These are phyloP conservation scores for Chrysomela aeneicollis DNA, from an alignment of 2,888 invertebrate species.

Conservation along the genomic window DNA sequence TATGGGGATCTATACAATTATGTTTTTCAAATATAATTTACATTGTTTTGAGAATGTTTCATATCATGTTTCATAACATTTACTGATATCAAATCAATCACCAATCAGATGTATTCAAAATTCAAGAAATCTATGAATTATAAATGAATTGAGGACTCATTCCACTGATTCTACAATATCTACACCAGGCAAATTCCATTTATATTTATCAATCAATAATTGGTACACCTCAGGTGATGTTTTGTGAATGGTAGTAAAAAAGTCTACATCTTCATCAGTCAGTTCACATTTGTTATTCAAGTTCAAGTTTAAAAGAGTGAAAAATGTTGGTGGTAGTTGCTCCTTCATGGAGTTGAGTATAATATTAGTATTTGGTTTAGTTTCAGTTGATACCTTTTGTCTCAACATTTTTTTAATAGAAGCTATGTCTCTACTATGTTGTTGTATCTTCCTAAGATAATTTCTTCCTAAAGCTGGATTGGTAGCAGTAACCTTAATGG, in stretches of 20 bases:
- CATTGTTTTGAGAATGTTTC: not conserved
- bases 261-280: conserved; percentile 52
- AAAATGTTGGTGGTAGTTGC: conserved; percentile 52
- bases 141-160: not conserved
- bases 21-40: too few species aligned
- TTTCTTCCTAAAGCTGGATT: conserved; percentile 41
- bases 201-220: conserved; percentile 52
- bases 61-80: too few species aligned
- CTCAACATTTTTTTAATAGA: conserved; percentile 53
- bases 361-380: conserved; percentile 44
- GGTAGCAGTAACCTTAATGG: conserved; percentile 17
- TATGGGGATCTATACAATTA: too few species aligned
- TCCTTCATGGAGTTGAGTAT: conserved; percentile 49
- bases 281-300: conserved; percentile 50
- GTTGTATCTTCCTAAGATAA: conserved; percentile 53
- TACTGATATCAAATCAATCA: too few species aligned
- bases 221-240: conserved; percentile 54
- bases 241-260: conserved; percentile 54
- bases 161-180: conserved; percentile 41
- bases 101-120: not conserved
- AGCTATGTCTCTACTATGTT: conserved; percentile 56
- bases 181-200: conserved; percentile 56
- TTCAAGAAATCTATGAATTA: not conserved
- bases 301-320: conserved; percentile 51
- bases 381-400: conserved; percentile 36